Conservation (phyloP, 2,797 vertebrate species). For the Rhabdomys pumilio region DNA sequence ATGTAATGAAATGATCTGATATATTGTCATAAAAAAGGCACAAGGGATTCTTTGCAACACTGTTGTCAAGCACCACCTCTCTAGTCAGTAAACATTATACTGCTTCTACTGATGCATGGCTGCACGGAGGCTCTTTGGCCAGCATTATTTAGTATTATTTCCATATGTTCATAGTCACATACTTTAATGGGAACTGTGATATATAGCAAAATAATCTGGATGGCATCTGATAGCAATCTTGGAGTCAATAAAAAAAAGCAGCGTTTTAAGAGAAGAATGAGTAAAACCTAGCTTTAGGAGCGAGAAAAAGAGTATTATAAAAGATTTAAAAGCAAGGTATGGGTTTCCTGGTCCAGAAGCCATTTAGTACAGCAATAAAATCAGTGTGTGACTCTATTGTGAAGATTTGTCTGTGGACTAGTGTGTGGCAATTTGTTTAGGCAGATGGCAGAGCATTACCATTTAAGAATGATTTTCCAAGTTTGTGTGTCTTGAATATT, state of each 20-base stretch:
- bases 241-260: conserved; percentile 79
- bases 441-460: conserved; percentile 57
- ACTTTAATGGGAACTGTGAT: conserved; percentile 79
- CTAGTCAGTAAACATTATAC: conserved; percentile 73
- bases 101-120: conserved; percentile 74
- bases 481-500: conserved; percentile 64
- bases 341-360: conserved; percentile 68
- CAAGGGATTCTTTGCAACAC: conserved; percentile 63
- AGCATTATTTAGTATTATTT: conserved; percentile 81
- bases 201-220: conserved; percentile 58
- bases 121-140: conserved; percentile 68
- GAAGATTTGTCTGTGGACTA: conserved; percentile 69
- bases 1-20: conserved; percentile 66
- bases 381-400: conserved; percentile 58
- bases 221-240: conserved; percentile 82
- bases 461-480: conserved; percentile 77
- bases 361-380: conserved; percentile 72
- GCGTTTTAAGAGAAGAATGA: conserved; percentile 77
- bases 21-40: conserved; percentile 60
- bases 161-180: conserved; percentile 69
- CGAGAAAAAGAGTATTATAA: conserved; percentile 78
- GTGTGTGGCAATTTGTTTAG: conserved; percentile 65
- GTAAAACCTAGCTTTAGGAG: conserved; percentile 64
- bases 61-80: conserved; percentile 53
- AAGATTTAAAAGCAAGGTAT: conserved; percentile 81